A percentile compares a stretch with the other conserved stretches of the same genome.
Evolutionary conservation across 2,888 invertebrate species (phyloP).

Genomic region (Caenorhabditis sp.): DNA sequence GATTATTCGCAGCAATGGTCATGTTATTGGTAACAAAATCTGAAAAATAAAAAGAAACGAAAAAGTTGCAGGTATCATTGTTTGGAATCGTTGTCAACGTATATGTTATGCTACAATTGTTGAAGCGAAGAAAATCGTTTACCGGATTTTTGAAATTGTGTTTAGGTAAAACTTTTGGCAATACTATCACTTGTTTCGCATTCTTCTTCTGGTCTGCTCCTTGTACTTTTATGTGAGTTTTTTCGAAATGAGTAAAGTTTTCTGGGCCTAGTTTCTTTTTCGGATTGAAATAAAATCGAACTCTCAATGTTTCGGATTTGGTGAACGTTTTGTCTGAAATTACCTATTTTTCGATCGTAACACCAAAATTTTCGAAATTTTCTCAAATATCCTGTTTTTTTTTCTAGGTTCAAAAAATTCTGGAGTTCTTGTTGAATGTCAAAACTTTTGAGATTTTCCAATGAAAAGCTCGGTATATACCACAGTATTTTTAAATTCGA

Average conservation of each 20-base stretch:
- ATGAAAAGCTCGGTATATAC: background rate
- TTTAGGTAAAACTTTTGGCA: conserved; percentile 29
- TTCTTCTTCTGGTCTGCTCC: conserved; percentile 24
- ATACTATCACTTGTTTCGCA: conserved; percentile 24
- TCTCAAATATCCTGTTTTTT: too few species aligned
- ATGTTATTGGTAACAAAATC: conserved; percentile 11
- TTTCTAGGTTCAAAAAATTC: too few species aligned
- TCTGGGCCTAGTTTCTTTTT: too few species aligned
- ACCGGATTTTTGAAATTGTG: conserved; percentile 21
- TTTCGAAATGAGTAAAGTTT: too few species aligned
- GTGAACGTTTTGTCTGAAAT: too few species aligned
- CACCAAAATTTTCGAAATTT: too few species aligned
- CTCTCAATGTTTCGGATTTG: too few species aligned
- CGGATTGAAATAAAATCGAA: too few species aligned
- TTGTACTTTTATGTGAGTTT: conserved; percentile 18
- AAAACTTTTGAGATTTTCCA: conserved; percentile 12
- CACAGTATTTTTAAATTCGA: background rate
- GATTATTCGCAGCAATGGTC: conserved; percentile 17
- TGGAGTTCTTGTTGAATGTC: too few species aligned
- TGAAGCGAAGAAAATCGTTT: conserved; percentile 10
- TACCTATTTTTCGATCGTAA: too few species aligned
- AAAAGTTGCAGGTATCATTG: conserved; percentile 7
- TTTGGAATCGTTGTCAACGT: conserved; percentile 17
- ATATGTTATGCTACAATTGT: conserved; percentile 12
- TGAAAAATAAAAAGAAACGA: background rate